Base-by-base conservation (phyloP, 2,888 invertebrate genomes). In the Magallana nippona region DNA sequence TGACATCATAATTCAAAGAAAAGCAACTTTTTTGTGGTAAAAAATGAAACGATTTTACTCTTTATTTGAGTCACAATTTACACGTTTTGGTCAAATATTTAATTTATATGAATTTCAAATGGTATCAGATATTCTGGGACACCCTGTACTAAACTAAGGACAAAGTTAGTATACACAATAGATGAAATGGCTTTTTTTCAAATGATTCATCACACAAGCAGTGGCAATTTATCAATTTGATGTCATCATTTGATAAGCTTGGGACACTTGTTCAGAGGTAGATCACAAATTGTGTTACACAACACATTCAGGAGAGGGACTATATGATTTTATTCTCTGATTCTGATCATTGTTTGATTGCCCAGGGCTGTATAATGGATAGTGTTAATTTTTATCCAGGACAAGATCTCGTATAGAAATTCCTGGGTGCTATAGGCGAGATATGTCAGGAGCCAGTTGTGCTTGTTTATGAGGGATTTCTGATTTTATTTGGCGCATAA, bases 201-300 rank as follows among this genome's bases (percentile, higher is more conserved):
- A 71, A 27, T 71, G 71, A 71, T 71, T 71, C 71, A 71, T 32
- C 32, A 22, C 32, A 17, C 71, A 71, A 13, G 32, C 27, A 27
- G 22, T 27, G 27, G 71, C 32, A 71, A 71, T 71, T 71, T 71
- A 27, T 71, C 71, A 71, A 71, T 71, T 71, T 71, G 71, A 27
- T 71, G 71, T 71, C 71, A 71, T 71, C 71, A 71, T 71, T 71
- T 71, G 71, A 71, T 71, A 71, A 71, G 71, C 27, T 13, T 27
- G 19, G 71, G 71, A 71, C 71, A 63, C 22, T 22, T 63, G 63
- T 63, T 22, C 63, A 71, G 27, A 71, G 17, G 71, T 27, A 44
- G 44, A 27, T 71, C 27, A 71, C 71, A 71, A 71, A 22, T 71
- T 22, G 71, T 71, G 71, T 71, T 71, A 71, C 27, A 71, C 71